These are phyloP conservation scores for Buteo buteo DNA, from an alignment of 2,113 vertebrate genomes.

Conservation along the genomic window DNA sequence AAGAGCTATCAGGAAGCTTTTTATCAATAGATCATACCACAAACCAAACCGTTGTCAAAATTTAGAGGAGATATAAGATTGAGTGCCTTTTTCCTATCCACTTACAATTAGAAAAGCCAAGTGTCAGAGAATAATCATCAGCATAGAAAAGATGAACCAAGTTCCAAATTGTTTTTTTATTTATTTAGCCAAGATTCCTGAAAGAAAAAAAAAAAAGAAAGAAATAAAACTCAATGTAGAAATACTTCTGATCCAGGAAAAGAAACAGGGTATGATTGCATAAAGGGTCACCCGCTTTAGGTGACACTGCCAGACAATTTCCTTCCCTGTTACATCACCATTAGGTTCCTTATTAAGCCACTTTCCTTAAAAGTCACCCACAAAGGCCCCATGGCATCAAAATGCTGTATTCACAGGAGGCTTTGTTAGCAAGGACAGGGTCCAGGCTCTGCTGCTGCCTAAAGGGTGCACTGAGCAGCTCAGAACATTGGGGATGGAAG, in stretches of 20 bases:
- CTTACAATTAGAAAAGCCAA: not conserved
- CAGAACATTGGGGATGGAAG: fast-evolving
- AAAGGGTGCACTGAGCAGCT: not conserved
- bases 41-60: not conserved
- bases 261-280: not conserved
- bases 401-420: not conserved
- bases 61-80: not conserved
- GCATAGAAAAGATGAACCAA: not conserved
- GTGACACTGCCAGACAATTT: not conserved
- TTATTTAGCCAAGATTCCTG: not conserved
- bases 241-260: not conserved
- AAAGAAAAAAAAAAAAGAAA: not conserved
- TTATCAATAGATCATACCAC: not conserved
- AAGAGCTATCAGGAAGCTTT: not conserved
- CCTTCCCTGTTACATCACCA: not conserved
- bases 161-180: not conserved
- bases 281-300: not conserved
- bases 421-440: not conserved
- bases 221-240: not conserved
- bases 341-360: not conserved
- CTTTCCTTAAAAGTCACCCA: not conserved
- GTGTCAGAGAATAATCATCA: not conserved
- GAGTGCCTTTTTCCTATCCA: not conserved
- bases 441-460: not conserved
- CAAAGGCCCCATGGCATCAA: not conserved